Evolutionary conservation across 1,140 invertebrate genomes (phyloP), one percentile per base, ranked within the genome.

Genomic region (Aphaenogaster ashmeadi): DNA sequence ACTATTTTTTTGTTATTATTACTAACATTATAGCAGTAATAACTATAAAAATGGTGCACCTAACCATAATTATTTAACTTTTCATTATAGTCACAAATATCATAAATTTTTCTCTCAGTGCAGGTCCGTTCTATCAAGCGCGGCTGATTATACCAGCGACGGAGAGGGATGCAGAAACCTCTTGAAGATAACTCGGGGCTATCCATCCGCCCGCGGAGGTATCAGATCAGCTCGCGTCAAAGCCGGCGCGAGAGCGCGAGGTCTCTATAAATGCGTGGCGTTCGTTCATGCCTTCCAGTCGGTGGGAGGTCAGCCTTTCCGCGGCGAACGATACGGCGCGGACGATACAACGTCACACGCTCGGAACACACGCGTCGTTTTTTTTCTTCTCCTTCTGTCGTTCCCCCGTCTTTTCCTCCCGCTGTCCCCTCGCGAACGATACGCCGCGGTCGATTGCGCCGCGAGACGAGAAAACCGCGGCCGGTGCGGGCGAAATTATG

Each of bases 261-360:
- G 84, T 67, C 78, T 84, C 47, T 91, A 88, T 91, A 91, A 91
- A 89, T 89, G 90, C 90, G 80, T 86, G 67, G 56, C 75, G 77
- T 71, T 36, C 77, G 74, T 86, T 72, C 47, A 84, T 91, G 66
- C 81, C 81, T 86, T 89, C 62, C 86, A 91, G 91, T 91, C 72
- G 72, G 78, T 87, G 81, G 81, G 86, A 91, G 91, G 81, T 89
- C 75, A 81, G 90, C 62, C 90, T 91, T 87, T 85, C 80, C 58
- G 50, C 58, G 64, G 66, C 27, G 66, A 87, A 83, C 89, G 72
- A 85, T 72, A 81, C 77, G 69, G 27, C 72, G 44, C 38, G 36
- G 36, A 72, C 52, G 11, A 56, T n/a, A 58, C 11, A 38, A 62
- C 21, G 52, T 15, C 41, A 21, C 62, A 3, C 27, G 44, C 50